phyloP scores from a whole-genome alignment of 53 echinoderm and acorn worm species.

The Echinometra lucunter region DNA sequence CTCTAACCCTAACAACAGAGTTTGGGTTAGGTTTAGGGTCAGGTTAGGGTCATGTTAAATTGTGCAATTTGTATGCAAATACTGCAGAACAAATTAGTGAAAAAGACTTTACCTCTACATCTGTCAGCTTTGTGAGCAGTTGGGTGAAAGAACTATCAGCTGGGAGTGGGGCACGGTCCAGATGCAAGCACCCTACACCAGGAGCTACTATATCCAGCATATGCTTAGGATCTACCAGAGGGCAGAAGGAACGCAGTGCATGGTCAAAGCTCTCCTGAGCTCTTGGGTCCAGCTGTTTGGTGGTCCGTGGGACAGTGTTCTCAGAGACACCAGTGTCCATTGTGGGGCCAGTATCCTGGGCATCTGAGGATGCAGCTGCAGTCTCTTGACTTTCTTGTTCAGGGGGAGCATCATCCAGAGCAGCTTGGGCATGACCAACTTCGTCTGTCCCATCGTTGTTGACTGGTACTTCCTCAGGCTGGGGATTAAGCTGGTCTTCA shows the following conservation, averaged over 20 bases:
- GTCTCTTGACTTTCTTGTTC: not conserved
- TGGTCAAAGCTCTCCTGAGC: conserved; percentile 70
- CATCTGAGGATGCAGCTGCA: not conserved
- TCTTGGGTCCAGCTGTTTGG: conserved; percentile 17
- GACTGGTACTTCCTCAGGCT: not conserved
- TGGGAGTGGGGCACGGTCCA: conserved; percentile 72
- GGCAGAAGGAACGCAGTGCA: conserved; percentile 71
- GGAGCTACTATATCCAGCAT: conserved; percentile 61
- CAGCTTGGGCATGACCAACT: not conserved
- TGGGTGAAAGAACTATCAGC: conserved; percentile 62
- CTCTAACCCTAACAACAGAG: too few species aligned
- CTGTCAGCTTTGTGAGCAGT: conserved; percentile 63
- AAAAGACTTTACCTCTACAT: conserved; percentile 66
- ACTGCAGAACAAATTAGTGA: not conserved
- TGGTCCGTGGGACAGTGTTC: not conserved
- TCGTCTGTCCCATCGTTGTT: not conserved
- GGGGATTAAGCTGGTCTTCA: not conserved
- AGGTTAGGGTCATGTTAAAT: too few species aligned
- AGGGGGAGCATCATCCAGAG: conserved; percentile 5
- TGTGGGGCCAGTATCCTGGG: not conserved
- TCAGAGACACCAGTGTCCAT: not conserved
- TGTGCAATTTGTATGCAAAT: not conserved
- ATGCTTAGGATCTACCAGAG: conserved; percentile 69
- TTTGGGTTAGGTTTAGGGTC: too few species aligned
- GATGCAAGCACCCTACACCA: conserved; percentile 41